These are phyloP conservation scores for Agriotes lineatus DNA, from an alignment of 2,888 invertebrate species.

Conservation along the genomic window DNA sequence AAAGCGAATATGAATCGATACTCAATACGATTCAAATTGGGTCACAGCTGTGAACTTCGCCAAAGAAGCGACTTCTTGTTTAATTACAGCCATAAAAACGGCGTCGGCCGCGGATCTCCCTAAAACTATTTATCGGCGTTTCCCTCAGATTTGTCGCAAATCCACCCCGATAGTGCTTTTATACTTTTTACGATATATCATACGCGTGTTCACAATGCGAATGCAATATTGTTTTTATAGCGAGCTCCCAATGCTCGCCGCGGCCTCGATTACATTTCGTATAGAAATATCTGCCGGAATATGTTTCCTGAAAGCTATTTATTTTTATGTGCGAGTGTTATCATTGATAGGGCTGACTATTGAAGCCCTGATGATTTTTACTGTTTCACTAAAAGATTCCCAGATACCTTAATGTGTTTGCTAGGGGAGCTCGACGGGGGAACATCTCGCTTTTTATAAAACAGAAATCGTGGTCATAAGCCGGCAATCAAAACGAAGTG, in stretches of 20 bases:
- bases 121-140: constrained; percentile 49
- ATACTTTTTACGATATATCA: constrained; percentile 65
- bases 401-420: constrained; percentile 52
- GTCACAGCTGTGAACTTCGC: constrained; percentile 2
- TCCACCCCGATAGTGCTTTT: constrained; percentile 57
- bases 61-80: constrained; percentile 4
- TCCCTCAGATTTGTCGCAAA: constrained; percentile 53
- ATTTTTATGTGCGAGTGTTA: constrained; percentile 67
- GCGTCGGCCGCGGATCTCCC: constrained; percentile 49
- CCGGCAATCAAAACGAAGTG: background rate
- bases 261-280: constrained; percentile 59
- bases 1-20: constrained; percentile 10
- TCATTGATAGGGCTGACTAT: constrained; percentile 64
- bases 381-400: constrained; percentile 56
- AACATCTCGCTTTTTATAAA: background rate
- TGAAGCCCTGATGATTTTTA: constrained; percentile 59
- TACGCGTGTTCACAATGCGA: constrained; percentile 63
- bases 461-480: no score
- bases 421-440: constrained; percentile 40
- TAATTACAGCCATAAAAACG: background rate
- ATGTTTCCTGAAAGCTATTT: constrained; percentile 63
- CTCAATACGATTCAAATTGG: constrained; percentile 10
- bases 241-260: constrained; percentile 58
- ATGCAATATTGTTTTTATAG: constrained; percentile 66
- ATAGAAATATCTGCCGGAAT: constrained; percentile 55